Base-by-base conservation (phyloP, 2,888 invertebrate species). In the Actias luna region DNA sequence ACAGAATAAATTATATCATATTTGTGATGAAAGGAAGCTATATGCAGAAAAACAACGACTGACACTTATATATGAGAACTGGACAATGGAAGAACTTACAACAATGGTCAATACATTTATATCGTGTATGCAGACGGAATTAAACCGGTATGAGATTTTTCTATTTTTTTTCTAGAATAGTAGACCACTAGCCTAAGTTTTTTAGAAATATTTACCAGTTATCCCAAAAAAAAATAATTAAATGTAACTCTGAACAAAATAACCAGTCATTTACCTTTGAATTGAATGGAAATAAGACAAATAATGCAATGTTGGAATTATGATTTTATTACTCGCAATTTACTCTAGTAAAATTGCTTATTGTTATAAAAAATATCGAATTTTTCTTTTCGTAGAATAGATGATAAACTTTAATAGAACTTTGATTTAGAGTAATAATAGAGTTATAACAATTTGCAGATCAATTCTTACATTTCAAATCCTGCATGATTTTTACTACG, bases 91-190 rank as follows among this genome's bases (percentile, higher is more conserved):
- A 65, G 93, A 95, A 74, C 77, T 94, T 7, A 88, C 89, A 22
- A 84, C 93, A 58, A 82, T 95, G 71, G 84, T 85, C 1, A 94
- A 95, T 72, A 87, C 93, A 33, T 94, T 93, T 68, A 85, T 93
- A 58, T 93, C 89, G 1, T 91, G 93, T 57, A 86, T 94, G 84
- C 95, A 95, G 78, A 74, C 93, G n/a, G 95, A 95, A 84, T 60
- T 94, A 14, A 94, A 95, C 73, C 88, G 95, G 90, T 84, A 82
- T 85, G 25, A 84, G 84, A 88, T 65, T 87, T 86, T 58, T 5
- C 59, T 88, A 22, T 33, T 14, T 55, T 33, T 33, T 33, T 33
- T 33, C 8, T 8, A 7, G 8, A 5, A 33, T 33, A 10, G 22
- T 61, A 35, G 7, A 27, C 12, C 27, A 7, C 36, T 39, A n/a